phyloP scores from a whole-genome alignment of 64 coral and sea anemone species.

The Acropora yongei region DNA sequence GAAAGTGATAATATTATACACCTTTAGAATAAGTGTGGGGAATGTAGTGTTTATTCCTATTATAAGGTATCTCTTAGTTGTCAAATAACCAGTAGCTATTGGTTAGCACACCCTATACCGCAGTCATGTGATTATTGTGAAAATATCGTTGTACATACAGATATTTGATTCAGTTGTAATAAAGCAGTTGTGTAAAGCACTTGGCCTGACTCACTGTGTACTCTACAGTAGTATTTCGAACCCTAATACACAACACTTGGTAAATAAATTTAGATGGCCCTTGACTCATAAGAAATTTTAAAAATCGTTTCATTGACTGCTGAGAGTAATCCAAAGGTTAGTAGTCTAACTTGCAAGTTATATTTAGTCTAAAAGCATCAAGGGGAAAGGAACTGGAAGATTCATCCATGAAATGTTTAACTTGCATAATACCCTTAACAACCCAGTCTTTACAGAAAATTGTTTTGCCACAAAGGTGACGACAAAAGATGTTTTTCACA shows the following conservation, averaged over 20 bases:
- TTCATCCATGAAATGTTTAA: too few species aligned
- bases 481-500: too few species aligned
- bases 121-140: background rate
- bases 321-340: too few species aligned
- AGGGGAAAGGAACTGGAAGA: too few species aligned
- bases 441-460: too few species aligned
- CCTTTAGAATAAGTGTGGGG: slow-evolving; percentile 8
- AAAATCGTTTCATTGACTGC: too few species aligned
- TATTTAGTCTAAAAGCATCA: too few species aligned
- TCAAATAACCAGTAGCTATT: background rate
- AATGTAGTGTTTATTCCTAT: background rate
- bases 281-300: too few species aligned
- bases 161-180: background rate
- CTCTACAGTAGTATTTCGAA: background rate
- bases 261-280: too few species aligned
- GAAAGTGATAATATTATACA: background rate
- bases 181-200: background rate
- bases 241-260: background rate
- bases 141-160: background rate
- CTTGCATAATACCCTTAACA: too few species aligned
- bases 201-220: background rate
- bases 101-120: background rate
- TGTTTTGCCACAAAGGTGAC: too few species aligned
- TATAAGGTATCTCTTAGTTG: background rate
- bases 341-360: too few species aligned